These are phyloP conservation scores for Zaprionus ghesquierei DNA, from an alignment of 1,140 invertebrate species.

Conservation along the genomic window DNA sequence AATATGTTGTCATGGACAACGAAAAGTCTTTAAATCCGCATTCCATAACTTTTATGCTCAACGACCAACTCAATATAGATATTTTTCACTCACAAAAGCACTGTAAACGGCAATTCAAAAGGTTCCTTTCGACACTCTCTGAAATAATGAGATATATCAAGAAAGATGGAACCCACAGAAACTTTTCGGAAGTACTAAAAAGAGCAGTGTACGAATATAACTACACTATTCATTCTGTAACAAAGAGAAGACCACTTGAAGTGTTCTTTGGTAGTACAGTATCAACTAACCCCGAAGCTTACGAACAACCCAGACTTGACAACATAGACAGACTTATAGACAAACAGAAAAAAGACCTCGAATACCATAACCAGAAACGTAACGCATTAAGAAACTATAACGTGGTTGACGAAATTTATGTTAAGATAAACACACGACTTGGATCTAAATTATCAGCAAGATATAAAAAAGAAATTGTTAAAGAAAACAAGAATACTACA, in stretches of 20 bases:
- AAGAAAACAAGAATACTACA: not conserved
- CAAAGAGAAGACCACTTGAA: not conserved
- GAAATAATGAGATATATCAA: not conserved
- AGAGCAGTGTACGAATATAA: slow-evolving; percentile 1
- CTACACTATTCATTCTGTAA: slow-evolving; percentile 1
- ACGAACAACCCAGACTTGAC: not conserved
- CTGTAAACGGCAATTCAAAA: slow-evolving; percentile 3
- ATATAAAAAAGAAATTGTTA: slow-evolving; percentile 1
- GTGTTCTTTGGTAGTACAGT: slow-evolving; percentile 1
- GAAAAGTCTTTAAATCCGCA: not conserved
- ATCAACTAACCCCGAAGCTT: not conserved
- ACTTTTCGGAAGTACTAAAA: not conserved
- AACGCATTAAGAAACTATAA: not conserved
- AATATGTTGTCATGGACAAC: not conserved
- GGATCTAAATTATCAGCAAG: not conserved
- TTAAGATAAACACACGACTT: not conserved
- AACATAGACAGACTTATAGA: not conserved
- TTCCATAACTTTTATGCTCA: not conserved
- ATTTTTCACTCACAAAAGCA: not conserved
- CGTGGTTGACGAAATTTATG: not conserved
- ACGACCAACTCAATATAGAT: not conserved
- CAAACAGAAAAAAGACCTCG: not conserved
- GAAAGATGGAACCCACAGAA: not conserved
- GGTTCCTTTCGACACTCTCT: not conserved
- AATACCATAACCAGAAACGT: not conserved